These are phyloP conservation scores for Poliocrania exsul DNA, from an alignment of 2,797 vertebrate species.

Conservation along the genomic window DNA sequence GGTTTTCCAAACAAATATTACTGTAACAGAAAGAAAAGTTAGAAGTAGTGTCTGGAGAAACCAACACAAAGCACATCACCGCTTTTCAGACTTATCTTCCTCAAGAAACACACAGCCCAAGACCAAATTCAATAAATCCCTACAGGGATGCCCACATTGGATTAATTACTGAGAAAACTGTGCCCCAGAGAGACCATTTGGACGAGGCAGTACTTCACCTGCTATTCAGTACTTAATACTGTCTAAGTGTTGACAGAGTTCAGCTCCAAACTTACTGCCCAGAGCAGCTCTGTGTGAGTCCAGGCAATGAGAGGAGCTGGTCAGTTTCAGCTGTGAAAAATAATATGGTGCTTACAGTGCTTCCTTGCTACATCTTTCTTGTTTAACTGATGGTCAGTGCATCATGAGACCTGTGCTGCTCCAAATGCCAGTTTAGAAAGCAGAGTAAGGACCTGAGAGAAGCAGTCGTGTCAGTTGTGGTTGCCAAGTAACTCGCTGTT, in stretches of 20 bases:
- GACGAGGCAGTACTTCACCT: neutral
- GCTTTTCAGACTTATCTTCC: neutral
- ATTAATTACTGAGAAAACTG: neutral
- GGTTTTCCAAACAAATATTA: neutral
- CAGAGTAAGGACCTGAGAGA: neutral
- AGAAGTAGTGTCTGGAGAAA: neutral
- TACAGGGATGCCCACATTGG: neutral
- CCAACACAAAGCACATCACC: neutral
- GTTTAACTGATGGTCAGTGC: neutral
- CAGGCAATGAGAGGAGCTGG: neutral
- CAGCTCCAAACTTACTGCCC: neutral
- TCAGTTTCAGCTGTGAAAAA: neutral
- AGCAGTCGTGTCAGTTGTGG: accelerated
- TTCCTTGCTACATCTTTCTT: neutral
- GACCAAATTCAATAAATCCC: neutral
- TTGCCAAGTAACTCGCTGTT: neutral
- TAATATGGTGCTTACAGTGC: neutral
- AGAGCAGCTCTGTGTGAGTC: neutral
- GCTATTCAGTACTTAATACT: neutral
- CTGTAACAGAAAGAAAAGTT: neutral
- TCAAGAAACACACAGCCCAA: neutral
- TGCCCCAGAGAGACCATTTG: neutral
- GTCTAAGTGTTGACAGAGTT: neutral
- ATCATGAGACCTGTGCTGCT: neutral
- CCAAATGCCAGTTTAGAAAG: neutral